Conservation (phyloP, 2,888 invertebrate species). For the Diarsia brunnea region DNA sequence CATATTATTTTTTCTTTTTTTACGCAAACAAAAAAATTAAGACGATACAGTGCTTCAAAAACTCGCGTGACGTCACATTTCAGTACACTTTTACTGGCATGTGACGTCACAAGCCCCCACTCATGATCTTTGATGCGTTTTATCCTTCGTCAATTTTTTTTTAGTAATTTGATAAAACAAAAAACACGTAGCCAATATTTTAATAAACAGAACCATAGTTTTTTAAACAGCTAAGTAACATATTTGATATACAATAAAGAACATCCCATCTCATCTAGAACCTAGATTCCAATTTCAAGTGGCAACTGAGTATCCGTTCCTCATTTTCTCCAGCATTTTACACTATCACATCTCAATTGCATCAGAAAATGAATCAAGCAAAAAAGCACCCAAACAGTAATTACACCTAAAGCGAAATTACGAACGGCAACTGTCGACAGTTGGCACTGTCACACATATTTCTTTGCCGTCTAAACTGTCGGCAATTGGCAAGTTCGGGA, state of each 20-base stretch:
- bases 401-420: slow-evolving; percentile 46
- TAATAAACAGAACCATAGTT: no score
- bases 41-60: no score
- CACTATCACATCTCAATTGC: not conserved
- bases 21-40: no score
- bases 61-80: no score
- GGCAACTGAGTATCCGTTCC: not conserved
- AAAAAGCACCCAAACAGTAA: slow-evolving; percentile 12
- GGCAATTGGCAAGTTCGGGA: slow-evolving; percentile 75
- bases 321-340: not conserved
- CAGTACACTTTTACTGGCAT: no score
- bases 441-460: slow-evolving; percentile 60
- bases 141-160: no score
- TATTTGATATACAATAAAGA: not conserved
- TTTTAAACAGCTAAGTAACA: not conserved
- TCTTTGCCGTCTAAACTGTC: slow-evolving; percentile 62
- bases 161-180: no score
- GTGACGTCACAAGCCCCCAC: no score
- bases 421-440: slow-evolving; percentile 50
- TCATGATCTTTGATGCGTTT: no score
- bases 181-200: no score
- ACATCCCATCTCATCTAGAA: not conserved
- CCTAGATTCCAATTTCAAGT: not conserved
- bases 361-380: not conserved
- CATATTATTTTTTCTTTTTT: no score